Percentiles rank a stretch among this genome's conserved stretches.
Evolutionary conservation across 2,888 invertebrate genomes (phyloP).

Genomic region (Nymphalis polychloros): DNA sequence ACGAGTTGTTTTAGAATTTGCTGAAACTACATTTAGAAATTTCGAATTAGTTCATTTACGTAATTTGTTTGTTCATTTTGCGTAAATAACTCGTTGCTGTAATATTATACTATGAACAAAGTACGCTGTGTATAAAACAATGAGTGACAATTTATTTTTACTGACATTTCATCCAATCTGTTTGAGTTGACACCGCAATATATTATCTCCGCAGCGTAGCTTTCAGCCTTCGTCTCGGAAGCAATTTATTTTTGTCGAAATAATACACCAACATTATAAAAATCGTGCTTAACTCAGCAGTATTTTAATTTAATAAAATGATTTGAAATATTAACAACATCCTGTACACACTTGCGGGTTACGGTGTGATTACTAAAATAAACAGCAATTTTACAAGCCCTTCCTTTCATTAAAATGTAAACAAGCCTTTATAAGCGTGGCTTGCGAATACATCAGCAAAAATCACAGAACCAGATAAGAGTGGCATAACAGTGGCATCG

Average conservation of each 20-base stretch:
- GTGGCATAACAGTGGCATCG: background rate
- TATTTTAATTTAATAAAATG: slow-evolving; percentile 6
- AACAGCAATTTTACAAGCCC: slow-evolving; percentile 59
- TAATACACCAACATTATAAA: slow-evolving; percentile 20
- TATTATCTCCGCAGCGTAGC: slow-evolving; percentile 22
- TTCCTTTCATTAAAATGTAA: slow-evolving; percentile 72
- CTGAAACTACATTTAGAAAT: slow-evolving; percentile 9
- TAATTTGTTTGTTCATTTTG: background rate
- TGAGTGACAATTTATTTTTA: slow-evolving; percentile 13
- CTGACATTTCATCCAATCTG: slow-evolving; percentile 26
- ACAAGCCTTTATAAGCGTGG: slow-evolving; percentile 41
- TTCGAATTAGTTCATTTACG: background rate
- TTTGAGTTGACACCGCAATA: slow-evolving; percentile 30
- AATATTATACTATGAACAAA: no score
- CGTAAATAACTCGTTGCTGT: no score
- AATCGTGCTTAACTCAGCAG: slow-evolving; percentile 8
- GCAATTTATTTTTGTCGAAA: slow-evolving; percentile 26
- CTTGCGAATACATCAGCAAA: slow-evolving; percentile 21
- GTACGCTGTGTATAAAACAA: slow-evolving; percentile 12
- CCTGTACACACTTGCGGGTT: slow-evolving; percentile 39
- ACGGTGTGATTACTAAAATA: slow-evolving; percentile 50
- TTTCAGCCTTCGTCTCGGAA: slow-evolving; percentile 19
- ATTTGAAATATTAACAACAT: slow-evolving; percentile 9
- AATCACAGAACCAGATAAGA: slow-evolving; percentile 15
- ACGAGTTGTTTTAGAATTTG: slow-evolving; percentile 7